phyloP scores from a whole-genome alignment of 2,888 invertebrate species.

The Coenonympha arcania region DNA sequence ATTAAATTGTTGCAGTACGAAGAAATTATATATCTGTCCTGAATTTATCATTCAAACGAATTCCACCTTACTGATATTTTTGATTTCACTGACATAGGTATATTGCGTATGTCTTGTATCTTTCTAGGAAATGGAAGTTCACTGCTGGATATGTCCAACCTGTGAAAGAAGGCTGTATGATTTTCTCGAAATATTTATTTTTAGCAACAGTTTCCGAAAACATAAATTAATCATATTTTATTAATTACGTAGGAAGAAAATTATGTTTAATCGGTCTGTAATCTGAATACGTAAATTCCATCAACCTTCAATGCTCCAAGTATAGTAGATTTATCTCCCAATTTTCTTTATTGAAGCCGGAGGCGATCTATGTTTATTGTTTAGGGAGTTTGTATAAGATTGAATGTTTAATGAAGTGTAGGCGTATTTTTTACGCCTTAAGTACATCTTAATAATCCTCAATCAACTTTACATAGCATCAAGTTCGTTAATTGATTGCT shows the following conservation, averaged over 20 bases:
- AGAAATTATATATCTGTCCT: too few species aligned
- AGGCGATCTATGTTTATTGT: not conserved
- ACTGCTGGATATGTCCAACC: too few species aligned
- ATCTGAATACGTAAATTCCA: not conserved
- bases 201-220: too few species aligned
- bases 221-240: not conserved
- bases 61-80: too few species aligned
- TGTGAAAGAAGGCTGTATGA: too few species aligned
- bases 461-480: not conserved
- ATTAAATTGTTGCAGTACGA: too few species aligned
- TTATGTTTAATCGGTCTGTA: not conserved
- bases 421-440: not conserved
- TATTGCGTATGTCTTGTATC: too few species aligned
- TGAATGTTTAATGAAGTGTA: not conserved
- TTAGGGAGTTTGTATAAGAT: not conserved
- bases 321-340: not conserved
- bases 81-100: too few species aligned
- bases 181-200: too few species aligned
- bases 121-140: too few species aligned
- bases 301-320: not conserved
- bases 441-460: not conserved
- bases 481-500: not conserved
- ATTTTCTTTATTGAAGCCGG: not conserved
- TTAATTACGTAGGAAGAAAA: not conserved
- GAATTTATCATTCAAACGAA: too few species aligned